A percentile compares a stretch with the other conserved stretches of the same genome.
Evolutionary conservation across 2,888 invertebrate genomes (phyloP).

Genomic region (Ornithoptera priamus): DNA sequence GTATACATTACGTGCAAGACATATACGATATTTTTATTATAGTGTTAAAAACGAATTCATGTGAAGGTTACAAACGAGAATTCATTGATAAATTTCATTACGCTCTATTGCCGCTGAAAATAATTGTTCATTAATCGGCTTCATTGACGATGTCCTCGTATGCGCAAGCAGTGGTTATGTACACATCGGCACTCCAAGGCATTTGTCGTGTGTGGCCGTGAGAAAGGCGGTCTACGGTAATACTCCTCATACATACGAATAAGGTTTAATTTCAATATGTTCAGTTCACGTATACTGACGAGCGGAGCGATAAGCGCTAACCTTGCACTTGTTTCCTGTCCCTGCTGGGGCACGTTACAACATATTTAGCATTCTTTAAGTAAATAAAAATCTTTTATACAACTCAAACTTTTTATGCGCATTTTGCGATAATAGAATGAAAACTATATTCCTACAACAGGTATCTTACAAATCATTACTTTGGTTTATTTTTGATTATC

Average conservation of each 20-base stretch:
- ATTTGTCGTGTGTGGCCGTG: conserved; percentile 38
- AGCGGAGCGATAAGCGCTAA: conserved; percentile 27
- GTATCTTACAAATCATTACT: too few species aligned
- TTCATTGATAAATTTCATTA: conserved; percentile 3
- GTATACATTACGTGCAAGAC: conserved; percentile 7
- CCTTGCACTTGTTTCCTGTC: conserved; percentile 11
- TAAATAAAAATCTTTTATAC: too few species aligned
- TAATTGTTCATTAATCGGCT: conserved; percentile 23
- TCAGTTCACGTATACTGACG: conserved; percentile 12
- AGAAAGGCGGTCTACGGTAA: conserved; percentile 38
- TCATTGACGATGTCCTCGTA: conserved; percentile 16
- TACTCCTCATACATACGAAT: conserved; percentile 43
- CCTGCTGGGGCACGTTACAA: neutral
- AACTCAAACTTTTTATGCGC: too few species aligned
- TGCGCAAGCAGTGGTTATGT: conserved; percentile 20
- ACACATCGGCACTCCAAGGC: conserved; percentile 28
- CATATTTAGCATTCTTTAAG: too few species aligned
- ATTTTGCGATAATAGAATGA: too few species aligned
- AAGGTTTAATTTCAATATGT: conserved; percentile 29
- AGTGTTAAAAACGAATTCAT: neutral
- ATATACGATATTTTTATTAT: neutral
- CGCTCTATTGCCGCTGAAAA: conserved; percentile 1
- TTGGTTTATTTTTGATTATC: too few species aligned
- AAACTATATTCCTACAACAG: too few species aligned
- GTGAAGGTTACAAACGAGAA: neutral